Evolutionary conservation across 2,113 vertebrate genomes (phyloP).

Genomic region (Zingel zingel): DNA sequence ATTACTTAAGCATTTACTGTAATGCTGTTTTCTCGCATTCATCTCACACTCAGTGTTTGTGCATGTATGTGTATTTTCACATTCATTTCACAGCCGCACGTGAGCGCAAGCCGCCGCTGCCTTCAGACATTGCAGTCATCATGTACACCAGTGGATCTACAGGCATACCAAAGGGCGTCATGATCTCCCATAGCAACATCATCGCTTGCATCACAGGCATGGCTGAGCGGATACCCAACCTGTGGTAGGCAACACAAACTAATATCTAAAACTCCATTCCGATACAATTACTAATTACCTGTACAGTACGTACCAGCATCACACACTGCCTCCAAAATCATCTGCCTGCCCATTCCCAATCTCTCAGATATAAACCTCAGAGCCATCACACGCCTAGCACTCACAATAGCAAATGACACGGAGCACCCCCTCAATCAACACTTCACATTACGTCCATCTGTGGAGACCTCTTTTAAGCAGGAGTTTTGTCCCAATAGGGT

Average conservation of each 20-base stretch:
- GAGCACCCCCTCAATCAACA: too few relatives aligned
- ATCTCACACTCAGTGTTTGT: neutral
- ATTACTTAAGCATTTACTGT: neutral
- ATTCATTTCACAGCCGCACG: slow-evolving; percentile 72
- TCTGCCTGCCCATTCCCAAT: too few relatives aligned
- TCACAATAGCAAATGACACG: too few relatives aligned
- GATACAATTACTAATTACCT: too few relatives aligned
- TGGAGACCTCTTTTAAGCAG: too few relatives aligned
- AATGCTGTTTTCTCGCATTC: neutral
- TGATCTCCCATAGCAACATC: slow-evolving; percentile 96
- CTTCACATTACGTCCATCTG: too few relatives aligned
- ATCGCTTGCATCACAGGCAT: slow-evolving; percentile 94
- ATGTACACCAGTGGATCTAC: slow-evolving; percentile 99
- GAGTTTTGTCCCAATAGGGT: too few relatives aligned
- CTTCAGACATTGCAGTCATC: slow-evolving; percentile 92
- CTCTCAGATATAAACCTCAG: too few relatives aligned
- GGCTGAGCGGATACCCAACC: slow-evolving; percentile 90
- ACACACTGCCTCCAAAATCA: too few relatives aligned
- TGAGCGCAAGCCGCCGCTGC: slow-evolving; percentile 77
- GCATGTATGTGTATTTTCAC: neutral
- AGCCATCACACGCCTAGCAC: too few relatives aligned
- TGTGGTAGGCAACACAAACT: slow-evolving; percentile 82
- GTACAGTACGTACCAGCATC: too few relatives aligned
- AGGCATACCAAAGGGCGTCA: slow-evolving; percentile 94
- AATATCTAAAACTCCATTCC: neutral